Conservation (phyloP, 1,140 invertebrate genomes). For the Theocolax elegans region DNA sequence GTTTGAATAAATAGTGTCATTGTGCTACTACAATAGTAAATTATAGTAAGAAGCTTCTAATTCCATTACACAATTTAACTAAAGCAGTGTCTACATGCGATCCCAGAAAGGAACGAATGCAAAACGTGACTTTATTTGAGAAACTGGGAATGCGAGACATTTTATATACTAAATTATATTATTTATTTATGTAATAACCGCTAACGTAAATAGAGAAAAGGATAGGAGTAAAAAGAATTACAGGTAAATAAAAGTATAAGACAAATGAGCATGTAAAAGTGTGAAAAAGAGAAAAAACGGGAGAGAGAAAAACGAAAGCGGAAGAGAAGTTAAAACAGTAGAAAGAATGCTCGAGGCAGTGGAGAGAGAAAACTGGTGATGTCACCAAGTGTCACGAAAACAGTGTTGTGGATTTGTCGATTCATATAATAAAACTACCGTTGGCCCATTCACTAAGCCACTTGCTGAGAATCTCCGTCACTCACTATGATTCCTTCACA, state of each 20-base stretch:
- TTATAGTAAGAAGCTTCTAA: too few relatives aligned
- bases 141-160: too few relatives aligned
- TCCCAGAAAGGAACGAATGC: too few relatives aligned
- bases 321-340: not conserved
- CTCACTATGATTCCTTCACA: not conserved
- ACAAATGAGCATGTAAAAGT: not conserved
- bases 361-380: conserved; percentile 53
- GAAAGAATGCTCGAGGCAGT: not conserved
- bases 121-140: too few relatives aligned
- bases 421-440: conserved; percentile 47
- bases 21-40: too few relatives aligned
- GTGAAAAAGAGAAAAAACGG: not conserved
- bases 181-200: not conserved
- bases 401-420: conserved; percentile 47
- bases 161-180: not conserved
- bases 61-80: too few relatives aligned
- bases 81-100: too few relatives aligned
- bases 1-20: too few relatives aligned
- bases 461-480: not conserved
- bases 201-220: not conserved
- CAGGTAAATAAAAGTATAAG: not conserved
- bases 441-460: conserved; percentile 9
- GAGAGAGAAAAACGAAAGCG: not conserved
- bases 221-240: not conserved
- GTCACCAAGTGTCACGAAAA: conserved; percentile 55